Conservation (phyloP, 2,888 invertebrate genomes). For the Alloscopus bannaensis region DNA sequence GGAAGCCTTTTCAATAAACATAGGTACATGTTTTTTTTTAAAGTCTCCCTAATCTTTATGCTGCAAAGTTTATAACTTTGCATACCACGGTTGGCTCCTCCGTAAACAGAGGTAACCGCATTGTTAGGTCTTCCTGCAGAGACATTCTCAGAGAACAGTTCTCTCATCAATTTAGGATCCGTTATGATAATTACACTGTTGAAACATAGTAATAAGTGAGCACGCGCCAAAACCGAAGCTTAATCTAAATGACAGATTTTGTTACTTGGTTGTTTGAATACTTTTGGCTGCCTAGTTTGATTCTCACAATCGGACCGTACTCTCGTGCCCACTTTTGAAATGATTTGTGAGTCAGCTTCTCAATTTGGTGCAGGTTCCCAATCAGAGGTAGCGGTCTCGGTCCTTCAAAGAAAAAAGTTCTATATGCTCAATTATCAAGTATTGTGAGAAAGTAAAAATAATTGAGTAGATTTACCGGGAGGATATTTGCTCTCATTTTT, state of each 20-base stretch:
- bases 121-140: constrained; percentile 13
- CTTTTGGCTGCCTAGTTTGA: not conserved
- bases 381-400: not conserved
- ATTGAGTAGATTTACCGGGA: constrained; percentile 11
- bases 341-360: not conserved
- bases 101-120: not conserved
- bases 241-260: not conserved
- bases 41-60: not conserved
- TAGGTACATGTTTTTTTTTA: not conserved
- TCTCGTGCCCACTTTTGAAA: not conserved
- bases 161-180: constrained; percentile 26
- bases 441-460: not conserved
- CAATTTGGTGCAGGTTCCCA: constrained; percentile 3
- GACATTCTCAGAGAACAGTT: not conserved
- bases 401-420: not conserved
- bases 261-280: not conserved
- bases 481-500: constrained; percentile 8
- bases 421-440: not conserved
- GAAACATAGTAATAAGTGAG: not conserved
- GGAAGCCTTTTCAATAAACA: constrained; percentile 24
- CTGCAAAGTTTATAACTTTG: not conserved
- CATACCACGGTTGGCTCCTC: constrained; percentile 9
- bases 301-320: constrained; percentile 3
- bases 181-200: constrained; percentile 22
- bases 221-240: not conserved